Conservation (phyloP, 35 echinoderm and acorn worm genomes). For the Chiridota heheva region DNA sequence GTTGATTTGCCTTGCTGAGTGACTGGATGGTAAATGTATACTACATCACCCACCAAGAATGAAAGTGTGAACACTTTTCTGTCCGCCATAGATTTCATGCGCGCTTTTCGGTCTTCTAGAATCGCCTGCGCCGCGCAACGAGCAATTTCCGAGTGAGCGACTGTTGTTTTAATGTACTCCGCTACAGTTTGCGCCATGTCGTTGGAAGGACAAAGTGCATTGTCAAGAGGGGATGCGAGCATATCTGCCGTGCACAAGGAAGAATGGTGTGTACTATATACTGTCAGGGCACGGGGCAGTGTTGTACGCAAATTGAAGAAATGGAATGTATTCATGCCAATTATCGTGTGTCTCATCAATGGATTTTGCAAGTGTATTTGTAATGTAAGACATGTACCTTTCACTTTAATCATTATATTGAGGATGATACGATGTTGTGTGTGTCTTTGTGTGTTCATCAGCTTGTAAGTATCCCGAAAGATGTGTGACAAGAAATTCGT, state of each 20-base stretch:
- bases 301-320: conserved; percentile 51
- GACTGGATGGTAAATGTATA: conserved; percentile 38
- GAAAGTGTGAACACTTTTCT: conserved; percentile 1
- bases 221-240: conserved; percentile 11
- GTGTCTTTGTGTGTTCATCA: conserved; percentile 48
- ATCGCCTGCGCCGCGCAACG: not conserved
- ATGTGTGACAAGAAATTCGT: conserved; percentile 59
- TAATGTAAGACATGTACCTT: conserved; percentile 40
- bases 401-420: conserved; percentile 64
- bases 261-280: conserved; percentile 44
- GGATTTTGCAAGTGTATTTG: conserved; percentile 23
- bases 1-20: not conserved
- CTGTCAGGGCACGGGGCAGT: conserved; percentile 41
- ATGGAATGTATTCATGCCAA: conserved; percentile 33
- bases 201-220: not conserved
- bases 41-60: conserved; percentile 50
- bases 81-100: not conserved
- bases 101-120: not conserved
- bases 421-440: conserved; percentile 48
- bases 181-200: conserved; percentile 25
- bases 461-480: not conserved
- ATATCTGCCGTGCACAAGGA: conserved; percentile 25
- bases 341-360: conserved; percentile 10
- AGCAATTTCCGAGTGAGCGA: conserved; percentile 10
- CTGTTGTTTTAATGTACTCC: conserved; percentile 3